Percentiles rank a stretch among this genome's conserved stretches.
Evolutionary conservation across 2,113 vertebrate species (phyloP).

Genomic region (Rhinopithecus roxellana): DNA sequence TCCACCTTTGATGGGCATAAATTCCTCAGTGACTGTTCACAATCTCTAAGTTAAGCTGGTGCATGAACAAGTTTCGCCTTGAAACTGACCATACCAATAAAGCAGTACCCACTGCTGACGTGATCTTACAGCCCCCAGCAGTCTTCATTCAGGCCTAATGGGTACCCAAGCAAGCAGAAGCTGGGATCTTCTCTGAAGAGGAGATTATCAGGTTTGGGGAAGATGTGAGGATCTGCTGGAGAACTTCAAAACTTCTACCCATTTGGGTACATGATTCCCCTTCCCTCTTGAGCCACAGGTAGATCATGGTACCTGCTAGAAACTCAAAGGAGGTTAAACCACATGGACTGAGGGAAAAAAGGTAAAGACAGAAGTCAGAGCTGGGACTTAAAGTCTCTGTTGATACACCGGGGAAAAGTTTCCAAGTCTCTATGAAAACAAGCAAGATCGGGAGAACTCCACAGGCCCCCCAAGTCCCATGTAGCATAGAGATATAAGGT

Average conservation of each 20-base stretch:
- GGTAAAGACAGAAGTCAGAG: not conserved
- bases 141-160: not conserved
- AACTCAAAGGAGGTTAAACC: not conserved
- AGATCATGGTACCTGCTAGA: not conserved
- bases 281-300: not conserved
- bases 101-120: not conserved
- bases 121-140: not conserved
- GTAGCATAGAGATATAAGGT: not conserved
- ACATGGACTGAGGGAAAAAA: not conserved
- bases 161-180: not conserved
- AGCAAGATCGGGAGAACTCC: not conserved
- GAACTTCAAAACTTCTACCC: not conserved
- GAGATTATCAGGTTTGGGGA: not conserved
- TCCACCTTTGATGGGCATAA: not conserved
- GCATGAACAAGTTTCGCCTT: not conserved
- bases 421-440: not conserved
- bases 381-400: not conserved
- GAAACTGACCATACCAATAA: not conserved
- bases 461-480: not conserved
- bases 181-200: not conserved
- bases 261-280: not conserved
- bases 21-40: not conserved
- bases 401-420: not conserved
- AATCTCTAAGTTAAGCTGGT: not conserved
- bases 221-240: not conserved